Conservation (phyloP, 2,113 vertebrate species). For the Megaceryle torquata region DNA sequence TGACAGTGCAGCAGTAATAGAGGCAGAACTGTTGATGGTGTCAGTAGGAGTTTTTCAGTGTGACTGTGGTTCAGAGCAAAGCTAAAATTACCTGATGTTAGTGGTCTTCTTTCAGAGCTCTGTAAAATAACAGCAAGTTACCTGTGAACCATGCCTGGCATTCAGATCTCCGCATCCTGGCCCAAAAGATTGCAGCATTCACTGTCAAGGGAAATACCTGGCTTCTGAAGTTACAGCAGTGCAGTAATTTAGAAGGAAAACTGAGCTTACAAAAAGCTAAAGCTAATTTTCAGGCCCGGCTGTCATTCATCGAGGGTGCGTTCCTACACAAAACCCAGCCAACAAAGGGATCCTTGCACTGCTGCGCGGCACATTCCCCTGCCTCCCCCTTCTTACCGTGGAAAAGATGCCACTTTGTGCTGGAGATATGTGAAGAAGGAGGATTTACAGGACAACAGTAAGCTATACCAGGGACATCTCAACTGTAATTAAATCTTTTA, state of each 20-base stretch:
- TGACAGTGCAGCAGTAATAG: not conserved
- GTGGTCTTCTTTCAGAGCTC: not conserved
- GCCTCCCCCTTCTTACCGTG: not conserved
- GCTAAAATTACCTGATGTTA: not conserved
- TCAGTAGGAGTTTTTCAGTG: not conserved
- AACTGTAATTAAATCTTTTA: slow-evolving; percentile 27
- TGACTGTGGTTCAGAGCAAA: not conserved
- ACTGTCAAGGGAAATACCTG: slow-evolving; percentile 39
- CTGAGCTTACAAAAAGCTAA: slow-evolving; percentile 18
- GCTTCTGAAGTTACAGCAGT: slow-evolving; percentile 55
- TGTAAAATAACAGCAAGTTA: not conserved
- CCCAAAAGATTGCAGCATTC: not conserved
- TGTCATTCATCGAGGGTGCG: slow-evolving; percentile 27
- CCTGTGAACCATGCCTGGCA: not conserved
- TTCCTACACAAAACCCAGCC: not conserved
- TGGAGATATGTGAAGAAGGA: slow-evolving; percentile 14
- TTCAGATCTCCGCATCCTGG: not conserved
- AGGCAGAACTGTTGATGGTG: not conserved
- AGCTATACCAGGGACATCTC: slow-evolving; percentile 4
- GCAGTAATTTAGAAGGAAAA: slow-evolving; percentile 35
- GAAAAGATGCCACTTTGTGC: slow-evolving; percentile 54
- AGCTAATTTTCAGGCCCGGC: slow-evolving; percentile 31
- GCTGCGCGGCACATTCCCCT: rapidly evolving
- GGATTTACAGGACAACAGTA: slow-evolving; percentile 24
- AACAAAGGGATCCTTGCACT: slow-evolving; percentile 42